Conservation (phyloP, 2,797 vertebrate genomes). For the Xenopus petersii region DNA sequence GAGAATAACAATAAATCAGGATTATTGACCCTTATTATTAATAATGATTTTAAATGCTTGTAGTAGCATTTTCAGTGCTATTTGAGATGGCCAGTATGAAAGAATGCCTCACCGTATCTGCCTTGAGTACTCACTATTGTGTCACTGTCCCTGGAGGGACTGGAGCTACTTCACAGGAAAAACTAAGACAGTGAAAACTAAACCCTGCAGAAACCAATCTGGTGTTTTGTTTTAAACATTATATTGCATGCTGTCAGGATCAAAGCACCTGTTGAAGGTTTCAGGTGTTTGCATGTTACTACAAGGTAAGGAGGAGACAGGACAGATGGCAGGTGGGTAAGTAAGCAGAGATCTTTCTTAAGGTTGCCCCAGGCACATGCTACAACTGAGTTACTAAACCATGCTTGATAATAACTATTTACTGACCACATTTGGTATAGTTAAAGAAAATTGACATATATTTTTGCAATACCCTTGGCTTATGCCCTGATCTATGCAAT, state of each 20-base stretch:
- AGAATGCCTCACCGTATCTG: slow-evolving; percentile 16
- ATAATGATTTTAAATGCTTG: too few species aligned
- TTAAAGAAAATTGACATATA: too few species aligned
- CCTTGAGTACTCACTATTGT: slow-evolving; percentile 25
- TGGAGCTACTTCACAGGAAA: slow-evolving; percentile 40
- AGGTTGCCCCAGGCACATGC: slow-evolving; percentile 38
- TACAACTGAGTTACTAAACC: slow-evolving; percentile 14
- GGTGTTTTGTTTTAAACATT: slow-evolving; percentile 35
- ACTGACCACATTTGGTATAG: too few species aligned
- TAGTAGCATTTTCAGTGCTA: slow-evolving; percentile 19
- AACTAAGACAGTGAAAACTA: slow-evolving; percentile 31
- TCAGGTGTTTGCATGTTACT: slow-evolving; percentile 47
- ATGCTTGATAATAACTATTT: too few species aligned
- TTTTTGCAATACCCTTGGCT: too few species aligned
- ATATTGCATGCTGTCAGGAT: slow-evolving; percentile 22
- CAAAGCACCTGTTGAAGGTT: slow-evolving; percentile 48
- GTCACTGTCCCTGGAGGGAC: slow-evolving; percentile 27
- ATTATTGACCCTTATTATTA: too few species aligned
- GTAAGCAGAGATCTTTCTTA: slow-evolving; percentile 33
- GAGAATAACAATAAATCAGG: too few species aligned
- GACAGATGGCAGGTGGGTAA: slow-evolving; percentile 51
- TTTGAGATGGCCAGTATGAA: slow-evolving; percentile 21
- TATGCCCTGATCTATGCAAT: too few species aligned
- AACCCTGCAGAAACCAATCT: slow-evolving; percentile 33
- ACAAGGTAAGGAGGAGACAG: slow-evolving; percentile 35